Percentiles rank a stretch among this genome's conserved stretches.
These are phyloP conservation scores for Sphenodon punctatus DNA, from an alignment of 2,797 vertebrate genomes.

Conservation along the genomic window DNA sequence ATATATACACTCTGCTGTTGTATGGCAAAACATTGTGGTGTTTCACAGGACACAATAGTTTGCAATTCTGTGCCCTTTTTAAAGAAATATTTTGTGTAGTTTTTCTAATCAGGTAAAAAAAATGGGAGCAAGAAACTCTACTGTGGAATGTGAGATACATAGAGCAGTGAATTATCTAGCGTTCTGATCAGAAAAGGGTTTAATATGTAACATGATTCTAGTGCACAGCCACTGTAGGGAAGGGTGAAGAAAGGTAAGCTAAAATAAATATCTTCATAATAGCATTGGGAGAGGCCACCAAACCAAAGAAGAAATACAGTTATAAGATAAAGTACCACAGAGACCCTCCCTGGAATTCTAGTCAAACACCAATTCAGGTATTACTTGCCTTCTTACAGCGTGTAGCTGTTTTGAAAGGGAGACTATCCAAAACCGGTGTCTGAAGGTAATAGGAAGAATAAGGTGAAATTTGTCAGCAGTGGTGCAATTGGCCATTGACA, in stretches of 20 bases:
- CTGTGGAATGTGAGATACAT: background rate
- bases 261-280: background rate
- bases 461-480: background rate
- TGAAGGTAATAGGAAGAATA: background rate
- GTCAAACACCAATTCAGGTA: no score
- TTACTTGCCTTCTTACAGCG: background rate
- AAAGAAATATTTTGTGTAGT: background rate
- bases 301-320: background rate
- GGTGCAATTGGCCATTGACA: background rate
- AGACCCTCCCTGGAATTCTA: no score
- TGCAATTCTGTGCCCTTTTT: background rate
- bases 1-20: constrained; percentile 2
- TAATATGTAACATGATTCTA: background rate
- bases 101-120: constrained; percentile 6
- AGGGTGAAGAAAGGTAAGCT: background rate
- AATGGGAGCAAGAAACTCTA: background rate
- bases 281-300: background rate
- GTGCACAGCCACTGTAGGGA: background rate
- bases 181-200: background rate
- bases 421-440: background rate
- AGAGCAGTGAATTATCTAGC: background rate
- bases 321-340: no score
- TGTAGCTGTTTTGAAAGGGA: background rate
- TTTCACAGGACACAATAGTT: constrained; percentile 5
- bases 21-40: constrained; percentile 23